Base-by-base conservation (phyloP, 2,888 invertebrate genomes). In the Acrobasis repandana region DNA sequence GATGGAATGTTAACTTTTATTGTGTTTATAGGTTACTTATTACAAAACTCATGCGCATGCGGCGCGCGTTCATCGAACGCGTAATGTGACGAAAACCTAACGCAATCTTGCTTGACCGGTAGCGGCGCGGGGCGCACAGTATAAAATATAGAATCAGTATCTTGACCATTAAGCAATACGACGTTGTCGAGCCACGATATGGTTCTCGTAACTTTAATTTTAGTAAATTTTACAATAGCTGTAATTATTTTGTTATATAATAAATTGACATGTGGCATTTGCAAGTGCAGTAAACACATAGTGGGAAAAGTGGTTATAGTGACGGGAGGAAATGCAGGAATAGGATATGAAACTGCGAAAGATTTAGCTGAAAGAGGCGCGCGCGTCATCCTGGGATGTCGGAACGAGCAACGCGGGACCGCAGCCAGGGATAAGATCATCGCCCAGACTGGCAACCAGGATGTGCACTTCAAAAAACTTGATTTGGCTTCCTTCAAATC, bases 281-380 rank as follows among this genome's bases (percentile, higher is more conserved):
- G 83, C 64, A 80, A 69, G 66, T 76, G 75, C 62, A 86, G 79
- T 61, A 79, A 69, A 61, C 84, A 86, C 70, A 73, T 97, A 94
- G 93, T 95, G 9, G 68, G 71, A 9, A 73, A 73, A 54, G 61
- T 62, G 9, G 69, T 69, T 1, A 66, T 74, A 49, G 69, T 71
- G 36, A 74, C 73, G 6, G 73, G 70, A 10, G 68, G 65, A n/a
- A 74, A 67, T 47, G 56, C 74, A 58, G 86, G 86, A 1, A 80
- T 87, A 61, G 86, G 86, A 14, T 79, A 75, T 63, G 78, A 83
- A 63, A 79, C 82, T 4, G 85, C 85, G 0, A 67, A 72, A 38
- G 79, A 83, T 59, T 67, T 86, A 51, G 82, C 82, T 9, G 61
- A 62, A 20, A 66, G 80, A 61, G 83, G 83, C 11, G 84, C 80